phyloP scores from a whole-genome alignment of 2,888 invertebrate genomes.

The Conus canariensis region DNA sequence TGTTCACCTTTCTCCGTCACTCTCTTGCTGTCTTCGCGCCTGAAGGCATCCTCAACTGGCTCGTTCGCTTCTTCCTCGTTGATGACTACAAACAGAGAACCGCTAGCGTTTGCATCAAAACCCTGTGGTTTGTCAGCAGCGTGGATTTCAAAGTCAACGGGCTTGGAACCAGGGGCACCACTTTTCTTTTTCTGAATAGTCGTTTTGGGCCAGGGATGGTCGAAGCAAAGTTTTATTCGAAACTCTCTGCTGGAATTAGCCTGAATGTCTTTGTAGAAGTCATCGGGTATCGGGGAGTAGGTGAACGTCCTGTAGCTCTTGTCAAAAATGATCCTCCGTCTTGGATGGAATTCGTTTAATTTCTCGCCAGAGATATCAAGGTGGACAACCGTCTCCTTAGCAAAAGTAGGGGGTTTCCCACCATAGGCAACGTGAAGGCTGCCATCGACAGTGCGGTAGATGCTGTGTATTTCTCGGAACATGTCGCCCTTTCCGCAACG shows the following conservation, averaged over 20 bases:
- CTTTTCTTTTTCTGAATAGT: not conserved
- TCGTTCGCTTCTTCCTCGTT: not conserved
- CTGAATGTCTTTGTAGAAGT: not conserved
- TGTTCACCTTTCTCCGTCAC: not conserved
- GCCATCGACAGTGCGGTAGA: not conserved
- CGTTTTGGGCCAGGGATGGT: not conserved
- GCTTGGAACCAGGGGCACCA: not conserved
- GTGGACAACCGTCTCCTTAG: not conserved
- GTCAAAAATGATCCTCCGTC: constrained; percentile 1
- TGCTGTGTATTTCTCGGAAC: constrained; percentile 9
- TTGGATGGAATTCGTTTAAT: not conserved
- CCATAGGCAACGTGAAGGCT: not conserved
- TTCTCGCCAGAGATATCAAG: not conserved
- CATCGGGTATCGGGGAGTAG: not conserved
- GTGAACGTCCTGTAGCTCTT: not conserved
- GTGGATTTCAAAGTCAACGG: not conserved
- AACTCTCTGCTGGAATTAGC: not conserved
- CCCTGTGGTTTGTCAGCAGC: not conserved
- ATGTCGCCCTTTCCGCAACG: not conserved
- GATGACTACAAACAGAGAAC: constrained; percentile 7
- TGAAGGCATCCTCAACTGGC: not conserved
- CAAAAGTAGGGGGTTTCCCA: not conserved
- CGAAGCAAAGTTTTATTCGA: not conserved
- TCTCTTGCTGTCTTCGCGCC: not conserved
- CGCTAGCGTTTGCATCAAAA: constrained; percentile 21